Percentiles rank a stretch among this genome's conserved stretches.
Conservation (phyloP, 2,113 vertebrate genomes). For the Neolamprologus modestus region DNA sequence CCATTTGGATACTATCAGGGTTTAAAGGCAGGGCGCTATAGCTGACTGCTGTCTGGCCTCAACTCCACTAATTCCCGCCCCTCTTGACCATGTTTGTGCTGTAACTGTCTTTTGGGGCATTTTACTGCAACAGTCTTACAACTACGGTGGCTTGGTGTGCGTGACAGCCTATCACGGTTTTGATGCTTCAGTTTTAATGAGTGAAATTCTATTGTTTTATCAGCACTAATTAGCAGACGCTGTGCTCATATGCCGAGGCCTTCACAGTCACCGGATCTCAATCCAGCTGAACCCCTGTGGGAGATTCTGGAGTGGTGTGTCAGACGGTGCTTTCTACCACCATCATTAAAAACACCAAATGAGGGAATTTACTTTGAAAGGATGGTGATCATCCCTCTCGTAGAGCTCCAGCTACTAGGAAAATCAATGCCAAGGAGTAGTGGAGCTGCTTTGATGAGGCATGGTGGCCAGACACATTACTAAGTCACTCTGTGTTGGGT, state of each 20-base stretch:
- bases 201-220: background rate
- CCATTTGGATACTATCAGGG: background rate
- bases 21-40: background rate
- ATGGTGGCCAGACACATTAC: background rate
- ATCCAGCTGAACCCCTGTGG: background rate
- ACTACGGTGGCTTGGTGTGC: background rate
- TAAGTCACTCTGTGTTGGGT: background rate
- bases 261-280: background rate
- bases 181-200: background rate
- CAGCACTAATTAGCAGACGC: background rate
- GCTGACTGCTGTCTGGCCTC: background rate
- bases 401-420: background rate
- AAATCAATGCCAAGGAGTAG: background rate
- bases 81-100: background rate
- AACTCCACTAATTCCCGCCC: background rate
- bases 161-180: background rate
- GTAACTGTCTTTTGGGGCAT: background rate
- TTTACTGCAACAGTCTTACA: background rate
- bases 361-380: background rate
- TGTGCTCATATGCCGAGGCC: background rate
- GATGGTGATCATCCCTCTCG: background rate
- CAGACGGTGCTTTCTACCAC: background rate
- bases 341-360: background rate
- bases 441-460: background rate
- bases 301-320: background rate